These are phyloP conservation scores for Meda fulgida DNA, from an alignment of 2,797 vertebrate species.

Conservation along the genomic window DNA sequence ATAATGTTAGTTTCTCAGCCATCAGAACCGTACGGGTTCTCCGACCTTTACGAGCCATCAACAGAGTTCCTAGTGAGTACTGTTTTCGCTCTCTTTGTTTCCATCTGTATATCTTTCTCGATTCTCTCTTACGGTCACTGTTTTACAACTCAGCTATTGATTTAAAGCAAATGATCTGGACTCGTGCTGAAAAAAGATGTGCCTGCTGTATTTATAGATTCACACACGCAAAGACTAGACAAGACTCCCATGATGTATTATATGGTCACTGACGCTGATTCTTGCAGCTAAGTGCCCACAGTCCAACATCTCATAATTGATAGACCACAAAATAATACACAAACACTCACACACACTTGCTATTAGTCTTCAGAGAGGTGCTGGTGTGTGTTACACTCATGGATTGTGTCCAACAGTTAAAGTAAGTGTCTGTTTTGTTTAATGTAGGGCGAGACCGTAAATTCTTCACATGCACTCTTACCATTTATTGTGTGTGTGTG, in stretches of 20 bases:
- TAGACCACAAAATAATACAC: slow-evolving; percentile 25
- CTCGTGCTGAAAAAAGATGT: slow-evolving; percentile 7
- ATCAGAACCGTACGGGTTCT: slow-evolving; percentile 95
- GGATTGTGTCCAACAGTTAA: slow-evolving; percentile 24
- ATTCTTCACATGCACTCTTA: slow-evolving; percentile 34
- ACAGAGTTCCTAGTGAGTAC: slow-evolving; percentile 96
- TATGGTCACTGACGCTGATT: slow-evolving; percentile 8
- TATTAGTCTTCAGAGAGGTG: slow-evolving; percentile 25
- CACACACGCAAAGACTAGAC: slow-evolving; percentile 18
- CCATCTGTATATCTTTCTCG: neutral
- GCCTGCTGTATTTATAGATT: slow-evolving; percentile 50
- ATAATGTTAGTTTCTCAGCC: slow-evolving; percentile 95
- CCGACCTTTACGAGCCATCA: slow-evolving; percentile 95
- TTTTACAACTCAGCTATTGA: slow-evolving; percentile 41
- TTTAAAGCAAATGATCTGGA: slow-evolving; percentile 44
- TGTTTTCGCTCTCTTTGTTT: slow-evolving; percentile 31
- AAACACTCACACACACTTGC: slow-evolving; percentile 35
- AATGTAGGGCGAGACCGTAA: slow-evolving; percentile 31
- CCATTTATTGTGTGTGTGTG: slow-evolving; percentile 11
- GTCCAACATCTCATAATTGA: slow-evolving; percentile 25
- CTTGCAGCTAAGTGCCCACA: slow-evolving; percentile 8
- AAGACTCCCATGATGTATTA: slow-evolving; percentile 31
- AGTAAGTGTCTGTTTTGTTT: slow-evolving; percentile 48
- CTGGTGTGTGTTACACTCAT: slow-evolving; percentile 43
- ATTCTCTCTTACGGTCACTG: slow-evolving; percentile 33